Percentiles rank a stretch among this genome's conserved stretches.
phyloP scores from a whole-genome alignment of 1,140 invertebrate species.

The Drosophila nebulosa region DNA sequence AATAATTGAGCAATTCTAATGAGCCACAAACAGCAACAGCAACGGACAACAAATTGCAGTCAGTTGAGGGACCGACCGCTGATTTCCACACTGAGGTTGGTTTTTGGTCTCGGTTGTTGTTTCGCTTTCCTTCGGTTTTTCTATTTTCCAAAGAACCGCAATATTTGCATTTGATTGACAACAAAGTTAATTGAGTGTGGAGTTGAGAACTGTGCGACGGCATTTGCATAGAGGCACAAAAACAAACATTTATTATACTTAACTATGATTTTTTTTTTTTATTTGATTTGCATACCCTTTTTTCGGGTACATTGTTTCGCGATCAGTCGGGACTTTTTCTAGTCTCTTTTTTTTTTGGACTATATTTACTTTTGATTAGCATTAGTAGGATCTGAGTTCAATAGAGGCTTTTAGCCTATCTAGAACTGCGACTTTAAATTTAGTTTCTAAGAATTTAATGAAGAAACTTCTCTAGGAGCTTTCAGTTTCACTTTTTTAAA shows the following conservation, averaged over 20 bases:
- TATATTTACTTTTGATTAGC: too few species aligned
- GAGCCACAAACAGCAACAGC: slow-evolving; percentile 58
- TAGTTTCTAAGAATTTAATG: too few species aligned
- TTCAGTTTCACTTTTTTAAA: too few species aligned
- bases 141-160: slow-evolving; percentile 47
- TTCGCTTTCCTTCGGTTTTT: not conserved
- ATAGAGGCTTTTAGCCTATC: too few species aligned
- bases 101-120: not conserved
- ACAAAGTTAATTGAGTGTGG: slow-evolving; percentile 78
- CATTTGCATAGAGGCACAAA: slow-evolving; percentile 61
- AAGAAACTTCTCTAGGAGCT: too few species aligned
- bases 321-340: too few species aligned
- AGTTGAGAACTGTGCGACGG: slow-evolving; percentile 20
- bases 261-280: slow-evolving; percentile 52
- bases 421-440: too few species aligned
- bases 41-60: slow-evolving; percentile 57
- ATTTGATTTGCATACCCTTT: not conserved
- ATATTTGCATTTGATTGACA: slow-evolving; percentile 79
- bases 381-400: too few species aligned
- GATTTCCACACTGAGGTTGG: not conserved
- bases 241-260: slow-evolving; percentile 76
- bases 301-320: too few species aligned
- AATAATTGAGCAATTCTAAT: slow-evolving; percentile 80
- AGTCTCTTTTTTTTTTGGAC: too few species aligned
- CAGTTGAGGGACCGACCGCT: not conserved